phyloP scores from a whole-genome alignment of 2,888 invertebrate species.

The Colostygia pectinataria region DNA sequence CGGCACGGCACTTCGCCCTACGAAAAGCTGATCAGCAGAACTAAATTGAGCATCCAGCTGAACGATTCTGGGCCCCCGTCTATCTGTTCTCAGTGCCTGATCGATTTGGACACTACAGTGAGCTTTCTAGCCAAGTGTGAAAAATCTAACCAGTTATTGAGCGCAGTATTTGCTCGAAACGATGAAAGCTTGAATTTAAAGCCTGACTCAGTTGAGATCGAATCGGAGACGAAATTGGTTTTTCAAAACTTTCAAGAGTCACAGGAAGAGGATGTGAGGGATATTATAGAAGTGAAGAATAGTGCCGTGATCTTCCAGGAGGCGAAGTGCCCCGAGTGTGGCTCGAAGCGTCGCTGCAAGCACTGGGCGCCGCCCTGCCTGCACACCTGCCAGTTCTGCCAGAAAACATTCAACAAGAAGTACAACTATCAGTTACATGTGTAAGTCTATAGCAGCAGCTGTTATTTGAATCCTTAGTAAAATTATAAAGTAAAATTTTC shows the following conservation, averaged over 20 bases:
- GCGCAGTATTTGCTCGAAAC: constrained; percentile 16
- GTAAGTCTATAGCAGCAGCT: constrained; percentile 45
- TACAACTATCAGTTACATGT: constrained; percentile 57
- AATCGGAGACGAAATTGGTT: not conserved
- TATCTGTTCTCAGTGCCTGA: constrained; percentile 55
- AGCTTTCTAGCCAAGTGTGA: constrained; percentile 56
- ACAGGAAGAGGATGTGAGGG: constrained; percentile 12
- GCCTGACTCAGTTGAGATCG: constrained; percentile 1
- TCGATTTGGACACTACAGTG: constrained; percentile 53
- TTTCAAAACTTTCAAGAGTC: not conserved
- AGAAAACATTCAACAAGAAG: constrained; percentile 56
- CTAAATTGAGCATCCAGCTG: constrained; percentile 44
- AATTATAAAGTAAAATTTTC: too few relatives aligned
- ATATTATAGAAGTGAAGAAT: constrained; percentile 13
- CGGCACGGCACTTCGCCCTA: constrained; percentile 45
- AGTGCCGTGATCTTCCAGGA: constrained; percentile 13
- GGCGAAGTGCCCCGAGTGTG: constrained; percentile 43
- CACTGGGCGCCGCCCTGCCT: constrained; percentile 45
- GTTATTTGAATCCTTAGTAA: too few relatives aligned
- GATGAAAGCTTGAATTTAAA: constrained; percentile 14
- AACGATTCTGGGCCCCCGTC: constrained; percentile 50
- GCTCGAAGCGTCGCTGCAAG: constrained; percentile 47
- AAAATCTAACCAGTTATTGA: constrained; percentile 46
- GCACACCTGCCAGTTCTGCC: constrained; percentile 51
- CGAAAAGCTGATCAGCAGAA: constrained; percentile 49